Conservation (phyloP, 2,888 invertebrate species). For the Chromoteleia sp. region DNA sequence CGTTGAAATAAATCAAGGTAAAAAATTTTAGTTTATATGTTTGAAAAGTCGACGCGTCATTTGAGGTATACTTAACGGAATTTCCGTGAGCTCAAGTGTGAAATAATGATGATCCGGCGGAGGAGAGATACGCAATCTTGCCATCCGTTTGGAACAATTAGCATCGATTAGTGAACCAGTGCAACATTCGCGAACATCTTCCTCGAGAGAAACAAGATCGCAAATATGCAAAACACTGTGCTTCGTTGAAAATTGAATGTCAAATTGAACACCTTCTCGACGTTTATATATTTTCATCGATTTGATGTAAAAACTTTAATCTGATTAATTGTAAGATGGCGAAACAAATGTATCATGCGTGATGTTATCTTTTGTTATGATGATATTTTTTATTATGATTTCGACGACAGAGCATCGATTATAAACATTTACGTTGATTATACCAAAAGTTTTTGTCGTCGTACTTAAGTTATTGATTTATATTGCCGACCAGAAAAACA, state of each 20-base stretch:
- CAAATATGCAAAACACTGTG: slow-evolving; percentile 4
- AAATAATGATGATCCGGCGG: slow-evolving; percentile 44
- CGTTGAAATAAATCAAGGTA: background rate
- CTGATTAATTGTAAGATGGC: too few relatives aligned
- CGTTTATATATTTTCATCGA: background rate
- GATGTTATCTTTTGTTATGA: too few relatives aligned
- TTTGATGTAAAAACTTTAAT: too few relatives aligned
- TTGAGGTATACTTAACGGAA: background rate
- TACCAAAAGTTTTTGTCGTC: too few relatives aligned
- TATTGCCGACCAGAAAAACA: too few relatives aligned
- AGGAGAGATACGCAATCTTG: slow-evolving; percentile 29
- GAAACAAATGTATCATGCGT: too few relatives aligned
- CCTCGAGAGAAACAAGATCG: background rate
- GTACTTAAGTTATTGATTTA: too few relatives aligned
- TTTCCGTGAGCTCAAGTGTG: slow-evolving; percentile 40
- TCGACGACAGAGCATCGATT: too few relatives aligned
- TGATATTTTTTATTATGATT: too few relatives aligned
- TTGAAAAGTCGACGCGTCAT: background rate
- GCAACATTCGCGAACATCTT: slow-evolving; percentile 33
- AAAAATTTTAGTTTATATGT: background rate
- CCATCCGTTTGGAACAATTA: slow-evolving; percentile 59
- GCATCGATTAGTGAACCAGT: slow-evolving; percentile 61
- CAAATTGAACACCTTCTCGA: background rate
- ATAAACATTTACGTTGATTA: too few relatives aligned
- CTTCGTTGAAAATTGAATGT: too few relatives aligned